Evolutionary conservation across 2,113 vertebrate species (phyloP).

Genomic region (Atractosteus spatula): DNA sequence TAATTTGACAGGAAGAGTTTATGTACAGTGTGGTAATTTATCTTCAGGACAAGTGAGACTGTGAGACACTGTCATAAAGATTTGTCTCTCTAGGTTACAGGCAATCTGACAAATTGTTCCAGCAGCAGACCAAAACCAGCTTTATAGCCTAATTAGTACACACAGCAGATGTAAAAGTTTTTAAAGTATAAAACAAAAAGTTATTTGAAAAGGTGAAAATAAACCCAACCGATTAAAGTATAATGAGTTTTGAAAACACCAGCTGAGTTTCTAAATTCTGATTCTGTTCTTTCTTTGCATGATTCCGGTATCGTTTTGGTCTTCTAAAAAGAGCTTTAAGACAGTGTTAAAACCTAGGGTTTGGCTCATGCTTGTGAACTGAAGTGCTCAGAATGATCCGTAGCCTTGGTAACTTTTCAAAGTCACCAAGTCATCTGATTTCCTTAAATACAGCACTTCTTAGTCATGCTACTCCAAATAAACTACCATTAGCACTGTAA

Average conservation of each 20-base stretch:
- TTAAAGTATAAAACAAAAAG: neutral
- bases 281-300: neutral
- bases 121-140: neutral
- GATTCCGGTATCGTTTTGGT: neutral
- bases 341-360: neutral
- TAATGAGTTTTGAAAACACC: too few relatives aligned
- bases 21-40: neutral
- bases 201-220: neutral
- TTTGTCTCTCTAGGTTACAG: conserved; percentile 1
- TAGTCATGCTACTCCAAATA: too few relatives aligned
- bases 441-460: neutral
- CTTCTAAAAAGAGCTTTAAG: neutral
- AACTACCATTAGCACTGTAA: too few relatives aligned
- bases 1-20: neutral
- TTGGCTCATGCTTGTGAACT: neutral
- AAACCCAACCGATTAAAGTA: too few relatives aligned
- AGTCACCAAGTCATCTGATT: neutral
- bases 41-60: conserved; percentile 1
- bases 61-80: neutral
- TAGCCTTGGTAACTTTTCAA: neutral
- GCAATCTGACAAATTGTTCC: neutral
- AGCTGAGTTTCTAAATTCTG: neutral
- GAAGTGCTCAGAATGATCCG: neutral
- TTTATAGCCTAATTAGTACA: neutral
- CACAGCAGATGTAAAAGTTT: neutral